Conservation (phyloP, 2,797 vertebrate genomes). For the Remorina albescens region DNA sequence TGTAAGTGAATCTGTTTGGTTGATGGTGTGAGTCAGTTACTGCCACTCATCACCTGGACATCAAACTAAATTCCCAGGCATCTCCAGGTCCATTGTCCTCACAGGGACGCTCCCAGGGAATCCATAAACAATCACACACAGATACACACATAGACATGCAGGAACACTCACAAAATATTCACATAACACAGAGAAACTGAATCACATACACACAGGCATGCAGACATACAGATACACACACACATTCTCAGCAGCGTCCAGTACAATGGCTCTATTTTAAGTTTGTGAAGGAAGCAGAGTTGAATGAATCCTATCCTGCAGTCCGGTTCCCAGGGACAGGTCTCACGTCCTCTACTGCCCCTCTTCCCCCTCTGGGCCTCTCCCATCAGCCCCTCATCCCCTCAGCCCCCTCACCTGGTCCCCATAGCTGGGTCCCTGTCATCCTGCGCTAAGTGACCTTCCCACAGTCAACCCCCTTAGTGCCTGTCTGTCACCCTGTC, state of each 20-base stretch:
- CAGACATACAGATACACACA: conserved; percentile 52
- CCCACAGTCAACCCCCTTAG: conserved; percentile 70
- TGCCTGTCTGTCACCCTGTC: conserved; percentile 47
- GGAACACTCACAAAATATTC: conserved; percentile 70
- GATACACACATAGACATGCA: conserved; percentile 63
- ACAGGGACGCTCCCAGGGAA: conserved; percentile 92
- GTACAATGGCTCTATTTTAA: conserved; percentile 99
- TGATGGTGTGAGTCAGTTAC: conserved; percentile 72
- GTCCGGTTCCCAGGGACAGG: conserved; percentile 98
- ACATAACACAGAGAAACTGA: conserved; percentile 70
- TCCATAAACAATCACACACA: conserved; percentile 85
- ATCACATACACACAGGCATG: conserved; percentile 40
- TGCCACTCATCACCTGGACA: conserved; percentile 95
- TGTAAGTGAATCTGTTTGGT: conserved; percentile 71
- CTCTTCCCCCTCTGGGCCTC: conserved; percentile 73
- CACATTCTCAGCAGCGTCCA: conserved; percentile 85
- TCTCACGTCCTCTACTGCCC: conserved; percentile 94
- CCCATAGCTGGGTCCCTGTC: conserved; percentile 67
- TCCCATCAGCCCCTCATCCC: conserved; percentile 56
- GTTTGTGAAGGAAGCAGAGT: conserved; percentile 96
- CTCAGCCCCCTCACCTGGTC: conserved; percentile 69
- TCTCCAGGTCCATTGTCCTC: conserved; percentile 91
- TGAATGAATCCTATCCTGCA: conserved; percentile 99
- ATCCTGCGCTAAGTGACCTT: conserved; percentile 70
- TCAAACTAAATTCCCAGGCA: conserved; percentile 88